A percentile compares a stretch with the other conserved stretches of the same genome.
Evolutionary conservation across 2,113 vertebrate species (phyloP).

Genomic region (Holacanthus passer): DNA sequence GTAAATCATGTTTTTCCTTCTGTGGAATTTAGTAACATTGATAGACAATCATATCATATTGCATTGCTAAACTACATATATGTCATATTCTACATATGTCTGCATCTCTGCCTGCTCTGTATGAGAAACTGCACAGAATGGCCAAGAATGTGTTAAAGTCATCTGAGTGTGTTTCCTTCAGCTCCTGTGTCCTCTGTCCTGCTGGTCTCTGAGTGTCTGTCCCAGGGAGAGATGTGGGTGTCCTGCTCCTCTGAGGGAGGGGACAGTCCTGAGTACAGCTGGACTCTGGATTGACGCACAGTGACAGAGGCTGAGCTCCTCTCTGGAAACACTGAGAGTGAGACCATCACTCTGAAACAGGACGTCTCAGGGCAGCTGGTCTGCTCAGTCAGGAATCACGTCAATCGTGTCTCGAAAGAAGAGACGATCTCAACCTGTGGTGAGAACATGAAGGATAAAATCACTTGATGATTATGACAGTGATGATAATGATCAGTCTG

Average conservation of each 20-base stretch:
- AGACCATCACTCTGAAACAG: conserved; percentile 61
- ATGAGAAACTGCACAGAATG: neutral
- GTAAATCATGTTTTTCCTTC: conserved; percentile 4
- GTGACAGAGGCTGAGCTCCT: conserved; percentile 25
- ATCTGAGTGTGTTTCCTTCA: conserved; percentile 32
- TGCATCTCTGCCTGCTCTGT: neutral
- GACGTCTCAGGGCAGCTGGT: conserved; percentile 50
- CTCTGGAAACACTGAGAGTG: neutral
- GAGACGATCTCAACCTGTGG: conserved; percentile 27
- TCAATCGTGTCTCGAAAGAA: conserved; percentile 26
- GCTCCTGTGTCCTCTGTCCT: conserved; percentile 63
- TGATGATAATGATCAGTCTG: too few relatives aligned
- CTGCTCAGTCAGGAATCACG: conserved; percentile 59
- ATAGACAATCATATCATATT: neutral
- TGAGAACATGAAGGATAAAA: conserved; percentile 26
- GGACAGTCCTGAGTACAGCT: conserved; percentile 67
- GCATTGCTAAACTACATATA: neutral
- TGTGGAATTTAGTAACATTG: fast-evolving
- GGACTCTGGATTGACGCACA: conserved; percentile 58
- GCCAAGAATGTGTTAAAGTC: neutral
- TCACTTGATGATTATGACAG: neutral
- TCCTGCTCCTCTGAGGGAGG: conserved; percentile 64
- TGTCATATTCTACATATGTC: neutral
- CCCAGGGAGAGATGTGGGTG: conserved; percentile 51
- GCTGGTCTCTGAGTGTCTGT: conserved; percentile 60